Base-by-base conservation (phyloP, 1,140 invertebrate species). In the Orchesella cincta region DNA sequence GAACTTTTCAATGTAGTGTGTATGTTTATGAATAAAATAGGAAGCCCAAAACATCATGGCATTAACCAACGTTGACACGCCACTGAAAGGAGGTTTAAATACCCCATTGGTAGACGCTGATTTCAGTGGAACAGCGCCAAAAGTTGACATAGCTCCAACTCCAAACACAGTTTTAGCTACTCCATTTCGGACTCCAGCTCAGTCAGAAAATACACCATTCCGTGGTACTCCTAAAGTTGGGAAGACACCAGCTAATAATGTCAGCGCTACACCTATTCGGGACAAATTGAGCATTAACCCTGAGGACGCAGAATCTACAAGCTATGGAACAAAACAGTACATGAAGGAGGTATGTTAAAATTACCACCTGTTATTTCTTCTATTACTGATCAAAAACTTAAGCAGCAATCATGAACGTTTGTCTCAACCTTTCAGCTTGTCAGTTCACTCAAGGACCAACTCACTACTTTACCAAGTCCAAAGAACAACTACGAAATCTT, bases 11-110 rank as follows among this genome's bases (percentile, higher is more conserved):
- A 46, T 46, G 5, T 46, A 8, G 18, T 46, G 39, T 46, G 39
- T 8, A 46, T 46, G 39, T 5, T 46, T 46, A 8, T 46, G 39
- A 46, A 46, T 46, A 8, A 46, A 5, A 46, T 18, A 46, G 23
- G 97, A 99, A 87, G 97, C 97, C 0, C 96, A 99, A 85, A 98
- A 99, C 85, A 93, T 99, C 75, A 98, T 99, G 93, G 97, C 97
- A 2, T 85, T 99, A 5, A 95, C 94, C 0, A 96, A 99, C 84
- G 96, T 97, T 0, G 97, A 99, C 83, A 99, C 98, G 0, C 98
- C 98, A 16, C 86, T 99, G 0, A 98, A 98, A 86, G 93, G 98
- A 57, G 98, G 97, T 0, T 83, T 96, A 1, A 99, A 99, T 85
- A 98, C 97, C 0, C 94, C 95, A 0, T 85, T 99, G 0, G 90